Evolutionary conservation across 2,113 vertebrate genomes (phyloP), one percentile per base, ranked within the genome.

Genomic region (Actenoides hombroni): DNA sequence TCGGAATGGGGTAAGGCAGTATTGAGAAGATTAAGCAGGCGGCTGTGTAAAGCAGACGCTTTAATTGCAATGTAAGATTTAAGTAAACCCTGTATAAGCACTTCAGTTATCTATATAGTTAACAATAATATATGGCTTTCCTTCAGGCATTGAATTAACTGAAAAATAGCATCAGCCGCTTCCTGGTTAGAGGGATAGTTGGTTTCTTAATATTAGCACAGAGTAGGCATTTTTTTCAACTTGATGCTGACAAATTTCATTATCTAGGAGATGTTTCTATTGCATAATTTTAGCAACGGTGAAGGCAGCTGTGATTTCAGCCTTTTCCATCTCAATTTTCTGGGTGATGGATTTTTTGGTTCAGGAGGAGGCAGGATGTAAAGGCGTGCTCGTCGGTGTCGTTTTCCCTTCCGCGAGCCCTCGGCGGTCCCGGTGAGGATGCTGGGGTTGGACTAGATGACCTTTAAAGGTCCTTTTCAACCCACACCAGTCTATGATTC

Each of bases 201-300:
- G 44, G 18, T 69, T 93, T 95, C 88, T 88, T 88, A 78, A 56
- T 83, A 68, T 61, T 82, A 76, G 63, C 67, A 83, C 25, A 17
- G 19, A 76, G 75, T 29, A 48, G 87, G 64, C 71, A 44, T 54
- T 90, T 85, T 86, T 94, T 88, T 82, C 57, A 92, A 60, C 84
- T 81, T 84, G 78, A 61, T 82, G 67, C 70, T 94, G 91, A 92
- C 87, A 94, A 94, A 91, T 85, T 44, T 39, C 37, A 31, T 92
- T 92, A 91, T 83, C 74, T 49, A 29, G 67, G 63, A 79, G 67
- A 77, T 85, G 63, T 91, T 95, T 86, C 69, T 89, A 11, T 84
- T 84, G 61, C 1, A 0, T 84, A 87, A 80, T 85, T 63, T 84
- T 77, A 90, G 60, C 68, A 81, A 33, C 1, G 0, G 49, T 48